These are phyloP conservation scores for Pseudochaenichthys georgianus DNA, from an alignment of 2,797 vertebrate species.

Conservation along the genomic window DNA sequence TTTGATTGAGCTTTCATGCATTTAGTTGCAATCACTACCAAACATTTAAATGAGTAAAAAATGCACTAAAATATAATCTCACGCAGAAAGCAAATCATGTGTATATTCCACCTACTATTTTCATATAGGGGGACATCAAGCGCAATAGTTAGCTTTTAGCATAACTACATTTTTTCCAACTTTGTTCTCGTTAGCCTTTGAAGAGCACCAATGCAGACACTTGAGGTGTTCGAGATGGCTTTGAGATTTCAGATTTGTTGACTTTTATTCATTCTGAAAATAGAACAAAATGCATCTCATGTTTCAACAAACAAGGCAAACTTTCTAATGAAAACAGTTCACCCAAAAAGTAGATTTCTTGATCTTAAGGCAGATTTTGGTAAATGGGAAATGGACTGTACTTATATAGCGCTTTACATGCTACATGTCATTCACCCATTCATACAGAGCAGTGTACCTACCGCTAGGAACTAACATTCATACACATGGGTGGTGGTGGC, in stretches of 20 bases:
- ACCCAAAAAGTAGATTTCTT: too few relatives aligned
- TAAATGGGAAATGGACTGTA: too few relatives aligned
- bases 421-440: too few relatives aligned
- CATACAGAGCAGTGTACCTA: too few relatives aligned
- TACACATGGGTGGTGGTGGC: too few relatives aligned
- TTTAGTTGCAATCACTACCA: background rate
- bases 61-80: background rate
- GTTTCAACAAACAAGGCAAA: too few relatives aligned
- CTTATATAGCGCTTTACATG: too few relatives aligned
- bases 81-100: background rate
- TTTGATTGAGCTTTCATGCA: constrained; percentile 12
- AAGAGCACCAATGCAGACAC: background rate
- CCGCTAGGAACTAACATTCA: too few relatives aligned
- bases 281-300: too few relatives aligned
- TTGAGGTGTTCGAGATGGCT: background rate
- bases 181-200: background rate
- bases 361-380: too few relatives aligned
- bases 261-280: background rate
- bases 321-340: too few relatives aligned
- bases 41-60: background rate
- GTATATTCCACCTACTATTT: background rate
- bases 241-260: background rate
- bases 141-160: too few relatives aligned
- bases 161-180: background rate
- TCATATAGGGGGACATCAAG: background rate